Percentiles rank a stretch among this genome's conserved stretches.
phyloP scores from a whole-genome alignment of 92 coral and sea anemone genomes.

The Palythoa grandis region DNA sequence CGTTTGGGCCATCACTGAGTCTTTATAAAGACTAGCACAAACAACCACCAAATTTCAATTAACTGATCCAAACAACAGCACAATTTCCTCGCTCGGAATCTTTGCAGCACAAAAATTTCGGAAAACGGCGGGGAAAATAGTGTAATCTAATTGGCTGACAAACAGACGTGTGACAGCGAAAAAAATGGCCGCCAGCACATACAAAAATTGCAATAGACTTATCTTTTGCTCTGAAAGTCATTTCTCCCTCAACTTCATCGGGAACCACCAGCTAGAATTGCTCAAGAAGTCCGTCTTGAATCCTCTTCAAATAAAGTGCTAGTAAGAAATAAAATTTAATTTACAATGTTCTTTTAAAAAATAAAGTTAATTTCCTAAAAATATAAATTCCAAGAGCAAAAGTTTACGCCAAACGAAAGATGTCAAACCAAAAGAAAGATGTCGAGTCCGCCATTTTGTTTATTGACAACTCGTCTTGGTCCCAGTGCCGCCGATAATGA shows the following conservation, averaged over 20 bases:
- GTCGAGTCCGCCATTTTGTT: constrained; percentile 12
- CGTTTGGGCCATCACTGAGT: no score
- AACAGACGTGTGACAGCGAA: no score
- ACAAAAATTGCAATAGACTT: no score
- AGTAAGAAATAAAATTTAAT: constrained; percentile 16
- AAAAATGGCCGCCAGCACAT: no score
- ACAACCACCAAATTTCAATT: no score
- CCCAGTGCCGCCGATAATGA: constrained; percentile 19
- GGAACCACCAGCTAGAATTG: constrained; percentile 6
- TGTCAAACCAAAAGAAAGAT: not conserved
- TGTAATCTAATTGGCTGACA: no score
- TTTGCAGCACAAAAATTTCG: no score
- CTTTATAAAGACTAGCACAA: no score
- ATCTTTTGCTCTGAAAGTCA: not conserved
- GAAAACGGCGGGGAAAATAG: no score
- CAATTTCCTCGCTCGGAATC: no score
- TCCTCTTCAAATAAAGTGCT: constrained; percentile 32
- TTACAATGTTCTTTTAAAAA: not conserved
- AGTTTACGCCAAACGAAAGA: constrained; percentile 2
- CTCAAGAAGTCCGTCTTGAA: constrained; percentile 18
- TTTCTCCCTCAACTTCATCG: no score
- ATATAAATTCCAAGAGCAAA: not conserved
- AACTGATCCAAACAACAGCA: no score
- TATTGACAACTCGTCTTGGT: constrained; percentile 6
- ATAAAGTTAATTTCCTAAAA: constrained; percentile 8